Base-by-base conservation (phyloP, 2,888 invertebrate species). In the Hypolimnas misippus region DNA sequence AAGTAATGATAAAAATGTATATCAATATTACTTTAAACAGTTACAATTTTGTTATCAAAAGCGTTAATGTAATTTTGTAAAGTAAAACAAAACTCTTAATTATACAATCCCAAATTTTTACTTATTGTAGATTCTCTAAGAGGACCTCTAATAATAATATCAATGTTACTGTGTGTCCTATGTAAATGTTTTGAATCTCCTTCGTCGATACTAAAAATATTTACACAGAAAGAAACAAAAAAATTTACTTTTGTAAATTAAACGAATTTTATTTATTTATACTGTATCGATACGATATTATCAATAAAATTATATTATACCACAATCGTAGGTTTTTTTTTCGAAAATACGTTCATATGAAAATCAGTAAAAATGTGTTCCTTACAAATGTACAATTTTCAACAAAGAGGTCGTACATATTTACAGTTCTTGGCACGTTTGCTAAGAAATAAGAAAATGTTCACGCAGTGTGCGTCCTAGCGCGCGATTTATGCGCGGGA, bases 371-470 rank as follows among this genome's bases (percentile, higher is more conserved):
- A 25, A 29, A 49, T 49, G 29, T 49, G 25, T 49, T 49, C 29
- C 29, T 25, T 29, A 29, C 49, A 49, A 59, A 25, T 35, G 38
- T 50, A 62, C 61, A 64, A 62, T 67, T 62, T 64, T 55, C 52
- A 61, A 62, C 57, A 66, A 63, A 46, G 58, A 64, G 66, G 61
- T 66, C 64, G 54, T 56, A 57, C 61, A 46, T 70, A 57, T 66
- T 70, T 70, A 66, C 86, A 82, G 87, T 90, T 89, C 90, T 84
- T 85, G 88, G 89, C 91, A 92, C 91, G 90, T 90, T 79, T 87
- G 79, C 77, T 72, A 77, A 79, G 84, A 81, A 89, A 91, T 90
- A 90, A 89, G 89, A 89, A 88, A 88, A 90, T 87, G 84, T 85
- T 88, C 90, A 85, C 86, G 86, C 89, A 86, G 78, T 85, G 80